phyloP scores from a whole-genome alignment of 2,797 vertebrate species.

The Paguma larvata region DNA sequence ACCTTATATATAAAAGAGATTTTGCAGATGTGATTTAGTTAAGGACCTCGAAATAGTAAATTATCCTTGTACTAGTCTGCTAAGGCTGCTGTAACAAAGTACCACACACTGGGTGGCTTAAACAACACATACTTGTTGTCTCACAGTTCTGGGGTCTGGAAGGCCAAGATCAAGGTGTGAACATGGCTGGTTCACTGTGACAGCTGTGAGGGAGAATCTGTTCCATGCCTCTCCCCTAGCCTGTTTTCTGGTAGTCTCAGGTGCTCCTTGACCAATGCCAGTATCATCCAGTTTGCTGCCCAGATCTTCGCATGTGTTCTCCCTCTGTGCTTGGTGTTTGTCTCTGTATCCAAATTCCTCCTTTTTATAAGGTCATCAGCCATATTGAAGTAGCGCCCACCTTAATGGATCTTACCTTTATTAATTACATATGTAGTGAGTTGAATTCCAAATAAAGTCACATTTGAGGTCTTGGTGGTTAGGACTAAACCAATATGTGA shows the following conservation, averaged over 20 bases:
- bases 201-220: not conserved
- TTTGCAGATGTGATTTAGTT: not conserved
- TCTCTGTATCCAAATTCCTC: not conserved
- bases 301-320: not conserved
- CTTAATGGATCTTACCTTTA: not conserved
- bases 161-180: not conserved
- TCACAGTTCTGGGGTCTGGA: not conserved
- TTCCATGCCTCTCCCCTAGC: not conserved
- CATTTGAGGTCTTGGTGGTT: not conserved
- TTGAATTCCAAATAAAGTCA: not conserved
- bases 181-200: not conserved
- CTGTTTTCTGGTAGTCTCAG: not conserved
- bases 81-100: not conserved
- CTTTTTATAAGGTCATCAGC: not conserved
- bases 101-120: not conserved
- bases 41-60: not conserved
- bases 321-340: not conserved
- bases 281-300: not conserved
- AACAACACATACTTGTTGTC: not conserved
- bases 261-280: not conserved
- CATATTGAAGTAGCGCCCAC: not conserved
- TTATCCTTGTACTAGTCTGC: not conserved
- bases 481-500: not conserved
- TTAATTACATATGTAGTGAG: not conserved
- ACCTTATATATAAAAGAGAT: not conserved